Conservation (phyloP, 2,888 invertebrate genomes). For the Calameuta pallipes region DNA sequence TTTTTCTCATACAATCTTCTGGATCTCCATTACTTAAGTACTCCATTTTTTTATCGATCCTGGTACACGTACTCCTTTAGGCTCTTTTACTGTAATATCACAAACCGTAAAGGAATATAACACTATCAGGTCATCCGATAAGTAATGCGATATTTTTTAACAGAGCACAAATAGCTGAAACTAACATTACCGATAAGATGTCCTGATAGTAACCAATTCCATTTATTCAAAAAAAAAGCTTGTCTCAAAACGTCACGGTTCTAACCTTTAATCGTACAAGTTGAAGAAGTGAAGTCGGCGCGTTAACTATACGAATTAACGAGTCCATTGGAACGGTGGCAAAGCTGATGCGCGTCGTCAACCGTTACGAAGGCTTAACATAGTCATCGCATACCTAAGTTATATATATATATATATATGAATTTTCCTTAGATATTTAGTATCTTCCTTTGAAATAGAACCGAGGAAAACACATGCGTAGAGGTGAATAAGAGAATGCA, state of each 20-base stretch:
- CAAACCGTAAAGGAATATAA: neutral
- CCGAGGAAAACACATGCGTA: neutral
- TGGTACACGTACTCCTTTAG: neutral
- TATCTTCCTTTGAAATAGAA: neutral
- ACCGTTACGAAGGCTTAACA: conserved; percentile 2
- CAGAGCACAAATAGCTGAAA: neutral
- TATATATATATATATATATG: neutral
- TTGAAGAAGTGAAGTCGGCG: neutral
- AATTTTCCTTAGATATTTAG: neutral
- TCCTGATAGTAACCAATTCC: neutral
- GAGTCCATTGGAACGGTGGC: conserved; percentile 1
- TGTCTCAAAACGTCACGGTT: neutral
- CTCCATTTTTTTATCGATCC: neutral
- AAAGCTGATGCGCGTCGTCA: conserved; percentile 1
- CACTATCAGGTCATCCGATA: too few relatives aligned
- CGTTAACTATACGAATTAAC: conserved; percentile 5
- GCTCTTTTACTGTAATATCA: neutral
- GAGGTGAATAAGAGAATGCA: neutral
- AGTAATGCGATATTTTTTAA: too few relatives aligned
- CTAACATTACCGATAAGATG: too few relatives aligned
- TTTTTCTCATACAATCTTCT: conserved; percentile 25
- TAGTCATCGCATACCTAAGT: neutral
- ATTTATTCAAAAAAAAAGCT: neutral
- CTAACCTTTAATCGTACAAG: neutral
- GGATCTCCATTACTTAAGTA: neutral